Conservation (phyloP, 2,888 invertebrate genomes). For the Alentia gelatinosa region DNA sequence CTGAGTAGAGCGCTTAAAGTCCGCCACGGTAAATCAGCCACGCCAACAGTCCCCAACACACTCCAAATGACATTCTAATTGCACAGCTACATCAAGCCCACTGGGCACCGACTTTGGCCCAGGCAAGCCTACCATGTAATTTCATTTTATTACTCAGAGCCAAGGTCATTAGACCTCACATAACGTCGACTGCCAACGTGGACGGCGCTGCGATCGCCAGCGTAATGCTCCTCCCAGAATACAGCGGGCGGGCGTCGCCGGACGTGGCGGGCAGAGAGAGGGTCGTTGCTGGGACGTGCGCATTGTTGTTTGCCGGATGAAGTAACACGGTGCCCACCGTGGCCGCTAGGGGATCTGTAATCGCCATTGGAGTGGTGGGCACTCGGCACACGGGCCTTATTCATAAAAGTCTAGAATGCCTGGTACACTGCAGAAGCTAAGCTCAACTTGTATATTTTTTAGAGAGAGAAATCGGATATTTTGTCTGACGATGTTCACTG, state of each 20-base stretch:
- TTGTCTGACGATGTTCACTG: too few species aligned
- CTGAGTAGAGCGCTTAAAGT: background rate
- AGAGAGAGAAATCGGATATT: too few species aligned
- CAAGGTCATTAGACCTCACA: constrained; percentile 50
- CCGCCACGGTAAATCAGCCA: background rate
- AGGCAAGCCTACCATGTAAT: background rate
- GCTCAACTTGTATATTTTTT: too few species aligned
- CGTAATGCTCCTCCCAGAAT: background rate
- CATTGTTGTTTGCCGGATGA: background rate
- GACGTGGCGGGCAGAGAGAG: background rate
- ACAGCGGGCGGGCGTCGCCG: background rate
- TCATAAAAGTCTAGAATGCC: too few species aligned
- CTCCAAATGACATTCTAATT: constrained; percentile 41
- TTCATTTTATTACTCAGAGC: constrained; percentile 36
- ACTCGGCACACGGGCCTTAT: too few species aligned
- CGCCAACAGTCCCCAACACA: constrained; percentile 33
- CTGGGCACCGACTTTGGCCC: background rate
- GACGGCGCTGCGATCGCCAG: background rate
- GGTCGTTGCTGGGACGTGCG: background rate
- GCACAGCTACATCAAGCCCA: constrained; percentile 42
- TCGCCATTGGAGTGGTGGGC: background rate
- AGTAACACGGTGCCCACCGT: background rate
- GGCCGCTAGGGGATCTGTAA: background rate
- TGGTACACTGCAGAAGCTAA: too few species aligned
- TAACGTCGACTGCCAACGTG: constrained; percentile 2